A percentile compares a stretch with the other conserved stretches of the same genome.
Evolutionary conservation across 2,797 vertebrate genomes (phyloP).

Genomic region (Coregonus sp.): DNA sequence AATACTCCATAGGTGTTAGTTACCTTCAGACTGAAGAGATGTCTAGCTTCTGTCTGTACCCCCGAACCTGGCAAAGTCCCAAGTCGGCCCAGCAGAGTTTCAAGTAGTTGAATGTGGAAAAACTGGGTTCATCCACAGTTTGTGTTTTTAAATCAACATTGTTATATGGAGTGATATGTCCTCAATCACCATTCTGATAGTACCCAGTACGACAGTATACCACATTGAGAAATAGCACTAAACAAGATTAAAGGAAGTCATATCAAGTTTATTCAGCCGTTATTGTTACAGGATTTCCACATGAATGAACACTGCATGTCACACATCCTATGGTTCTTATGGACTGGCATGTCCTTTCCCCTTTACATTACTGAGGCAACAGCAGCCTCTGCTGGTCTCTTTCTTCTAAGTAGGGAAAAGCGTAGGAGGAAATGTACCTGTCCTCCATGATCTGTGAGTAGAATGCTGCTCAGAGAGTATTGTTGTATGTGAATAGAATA

Average conservation of each 20-base stretch:
- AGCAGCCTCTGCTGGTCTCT: slow-evolving; percentile 59
- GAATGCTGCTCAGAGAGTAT: background rate
- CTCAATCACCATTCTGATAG: background rate
- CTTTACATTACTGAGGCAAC: slow-evolving; percentile 34
- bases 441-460: no score
- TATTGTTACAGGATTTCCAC: background rate
- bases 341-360: background rate
- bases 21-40: background rate
- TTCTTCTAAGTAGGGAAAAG: background rate
- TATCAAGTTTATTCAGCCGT: background rate
- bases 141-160: background rate
- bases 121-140: background rate
- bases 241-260: background rate
- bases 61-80: background rate
- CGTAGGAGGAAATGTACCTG: background rate
- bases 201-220: background rate
- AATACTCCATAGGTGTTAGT: background rate
- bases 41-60: background rate
- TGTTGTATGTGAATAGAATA: background rate
- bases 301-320: background rate
- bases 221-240: background rate
- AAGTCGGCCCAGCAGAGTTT: background rate
- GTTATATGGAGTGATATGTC: background rate
- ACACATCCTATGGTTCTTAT: background rate
- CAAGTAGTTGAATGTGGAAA: background rate